These are phyloP conservation scores for Sebastes taczanowskii DNA, from an alignment of 2,797 vertebrate genomes.

Conservation along the genomic window DNA sequence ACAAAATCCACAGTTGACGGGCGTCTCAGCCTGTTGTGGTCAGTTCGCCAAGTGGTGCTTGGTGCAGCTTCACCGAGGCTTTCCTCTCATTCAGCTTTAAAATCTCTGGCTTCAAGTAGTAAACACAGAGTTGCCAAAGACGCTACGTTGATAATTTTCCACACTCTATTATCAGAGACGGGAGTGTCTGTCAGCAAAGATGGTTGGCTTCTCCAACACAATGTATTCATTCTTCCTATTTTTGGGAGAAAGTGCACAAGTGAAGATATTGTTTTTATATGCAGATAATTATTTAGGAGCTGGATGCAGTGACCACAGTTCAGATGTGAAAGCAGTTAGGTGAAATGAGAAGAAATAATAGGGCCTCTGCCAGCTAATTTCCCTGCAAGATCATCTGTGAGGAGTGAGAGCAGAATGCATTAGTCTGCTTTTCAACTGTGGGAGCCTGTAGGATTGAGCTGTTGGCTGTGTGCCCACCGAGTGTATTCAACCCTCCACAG, in stretches of 20 bases:
- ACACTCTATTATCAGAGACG: not conserved
- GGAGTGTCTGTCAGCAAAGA: not conserved
- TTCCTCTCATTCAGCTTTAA: not conserved
- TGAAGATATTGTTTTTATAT: not conserved
- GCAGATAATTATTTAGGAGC: not conserved
- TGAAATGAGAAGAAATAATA: constrained; percentile 43
- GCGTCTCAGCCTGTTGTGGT: too few relatives aligned
- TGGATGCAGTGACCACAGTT: constrained; percentile 15
- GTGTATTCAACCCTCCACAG: constrained; percentile 92
- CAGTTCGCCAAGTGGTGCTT: not conserved
- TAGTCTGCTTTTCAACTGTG: constrained; percentile 73
- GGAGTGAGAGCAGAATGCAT: constrained; percentile 67
- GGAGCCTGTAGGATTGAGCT: constrained; percentile 77
- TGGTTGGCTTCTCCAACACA: not conserved
- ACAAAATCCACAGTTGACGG: too few relatives aligned
- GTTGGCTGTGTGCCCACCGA: constrained; percentile 87
- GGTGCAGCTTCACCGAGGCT: not conserved
- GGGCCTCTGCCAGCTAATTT: constrained; percentile 42
- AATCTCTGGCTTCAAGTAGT: not conserved
- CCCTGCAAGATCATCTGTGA: constrained; percentile 60
- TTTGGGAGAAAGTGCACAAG: not conserved
- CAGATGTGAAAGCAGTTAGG: constrained; percentile 39
- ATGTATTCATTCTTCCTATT: not conserved
- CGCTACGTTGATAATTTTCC: not conserved
- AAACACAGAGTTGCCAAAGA: not conserved